Base-by-base conservation (phyloP, 2,888 invertebrate species). In the Synanthedon myopaeformis region DNA sequence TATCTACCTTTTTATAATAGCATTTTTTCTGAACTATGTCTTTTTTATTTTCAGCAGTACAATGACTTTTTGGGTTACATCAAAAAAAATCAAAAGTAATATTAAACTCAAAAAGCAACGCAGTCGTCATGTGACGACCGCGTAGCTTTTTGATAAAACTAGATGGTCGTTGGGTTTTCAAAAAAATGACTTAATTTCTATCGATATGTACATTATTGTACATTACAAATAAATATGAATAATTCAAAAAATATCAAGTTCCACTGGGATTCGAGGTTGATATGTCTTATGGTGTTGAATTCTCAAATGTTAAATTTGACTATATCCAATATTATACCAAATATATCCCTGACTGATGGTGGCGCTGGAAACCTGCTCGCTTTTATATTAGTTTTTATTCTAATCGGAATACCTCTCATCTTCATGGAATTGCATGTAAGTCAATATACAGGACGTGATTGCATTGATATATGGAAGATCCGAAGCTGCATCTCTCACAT, bases 391-490 rank as follows among this genome's bases (percentile, higher is more conserved):
- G 48, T 62, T 14, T 78, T 65, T 58, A 28, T 77, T 3, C 48
- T 76, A 2, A 42, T 82, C 11, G 85, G 84, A 3, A 74, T 82
- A 55, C 85, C 86, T 1, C 57, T 84, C 11, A 54, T 83, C 1
- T 85, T 81, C 61, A 80, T 85, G 82, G 86, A 86, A 58, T 67
- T 70, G 42, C 70, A 80, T 13, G 66, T 82, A 17, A 71, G 79
- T 14, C 86, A 85, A 61, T 86, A 82, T 58, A 84, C 86, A 0
- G 69, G 70, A 6, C 72, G 82, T 42, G 79, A 83, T 63, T 79
- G 78, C 58, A 59, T 85, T 12, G 69, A 76, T 23, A 70, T 80
- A 2, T 86, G 85, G 85, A 72, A 61, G 52, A 67, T 70, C 4
- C 69, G 83, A 1, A 65, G 72, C 1, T 82, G 73, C 55, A 56